These are phyloP conservation scores for Harpagifer antarcticus DNA, from an alignment of 2,797 vertebrate genomes.

Conservation along the genomic window DNA sequence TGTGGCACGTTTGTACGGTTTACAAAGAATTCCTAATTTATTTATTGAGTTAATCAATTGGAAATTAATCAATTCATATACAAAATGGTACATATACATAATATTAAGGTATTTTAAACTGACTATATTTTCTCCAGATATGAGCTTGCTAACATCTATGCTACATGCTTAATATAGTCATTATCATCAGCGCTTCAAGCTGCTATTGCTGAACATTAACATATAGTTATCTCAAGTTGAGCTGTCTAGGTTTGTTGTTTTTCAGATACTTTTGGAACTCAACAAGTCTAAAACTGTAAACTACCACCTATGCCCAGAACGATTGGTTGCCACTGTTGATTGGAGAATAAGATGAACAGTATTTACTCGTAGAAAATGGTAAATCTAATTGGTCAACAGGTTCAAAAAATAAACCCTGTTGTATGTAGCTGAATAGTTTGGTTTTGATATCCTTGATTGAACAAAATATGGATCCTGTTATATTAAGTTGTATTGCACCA, in stretches of 20 bases:
- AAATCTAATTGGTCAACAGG: not conserved
- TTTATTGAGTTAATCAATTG: not conserved
- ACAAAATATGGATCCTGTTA: not conserved
- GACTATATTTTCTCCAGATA: not conserved
- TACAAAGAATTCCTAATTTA: not conserved
- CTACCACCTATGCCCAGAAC: too few species aligned
- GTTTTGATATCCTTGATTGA: not conserved
- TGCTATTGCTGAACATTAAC: not conserved
- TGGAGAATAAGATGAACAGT: too few species aligned
- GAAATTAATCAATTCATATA: not conserved
- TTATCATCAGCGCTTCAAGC: not conserved
- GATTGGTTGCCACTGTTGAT: too few species aligned
- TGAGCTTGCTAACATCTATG: not conserved
- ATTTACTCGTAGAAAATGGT: not conserved
- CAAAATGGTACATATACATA: not conserved
- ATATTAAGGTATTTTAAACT: not conserved
- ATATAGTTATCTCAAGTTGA: too few species aligned
- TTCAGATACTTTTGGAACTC: too few species aligned
- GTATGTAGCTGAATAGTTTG: too few species aligned
- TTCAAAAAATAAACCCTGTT: not conserved
- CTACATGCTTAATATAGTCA: not conserved
- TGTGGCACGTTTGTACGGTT: not conserved
- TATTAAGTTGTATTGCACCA: not conserved
- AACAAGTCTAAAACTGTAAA: too few species aligned
- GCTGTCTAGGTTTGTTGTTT: too few species aligned